These are phyloP conservation scores for Cephalopterus ornatus DNA, from an alignment of 2,113 vertebrate species.

Conservation along the genomic window DNA sequence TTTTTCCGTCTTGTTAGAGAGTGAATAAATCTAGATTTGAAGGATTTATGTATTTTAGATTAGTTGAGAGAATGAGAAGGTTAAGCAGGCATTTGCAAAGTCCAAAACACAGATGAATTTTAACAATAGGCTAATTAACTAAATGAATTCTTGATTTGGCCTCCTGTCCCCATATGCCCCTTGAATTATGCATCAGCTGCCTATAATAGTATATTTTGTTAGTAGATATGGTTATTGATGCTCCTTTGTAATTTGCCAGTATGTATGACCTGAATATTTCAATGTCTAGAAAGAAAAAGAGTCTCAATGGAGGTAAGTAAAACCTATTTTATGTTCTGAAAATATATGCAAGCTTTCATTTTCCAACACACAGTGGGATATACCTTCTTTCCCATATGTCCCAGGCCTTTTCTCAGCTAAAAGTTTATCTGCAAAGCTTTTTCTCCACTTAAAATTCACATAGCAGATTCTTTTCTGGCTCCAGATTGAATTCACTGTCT, in stretches of 20 bases:
- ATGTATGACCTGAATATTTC: rapidly evolving
- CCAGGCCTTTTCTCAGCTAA: not conserved
- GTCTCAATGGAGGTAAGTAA: not conserved
- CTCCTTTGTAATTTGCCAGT: not conserved
- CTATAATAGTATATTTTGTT: not conserved
- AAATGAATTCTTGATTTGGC: not conserved
- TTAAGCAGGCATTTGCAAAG: not conserved
- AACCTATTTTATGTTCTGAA: not conserved
- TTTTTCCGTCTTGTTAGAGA: not conserved
- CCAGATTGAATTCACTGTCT: not conserved
- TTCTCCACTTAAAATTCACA: not conserved
- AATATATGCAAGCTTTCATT: not conserved
- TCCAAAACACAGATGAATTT: not conserved
- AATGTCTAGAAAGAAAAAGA: not conserved
- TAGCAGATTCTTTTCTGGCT: not conserved
- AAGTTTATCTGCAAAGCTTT: not conserved
- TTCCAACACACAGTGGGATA: not conserved
- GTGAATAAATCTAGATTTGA: not conserved
- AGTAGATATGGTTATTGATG: not conserved
- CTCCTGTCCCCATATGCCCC: not conserved
- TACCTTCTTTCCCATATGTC: not conserved
- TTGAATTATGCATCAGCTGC: not conserved
- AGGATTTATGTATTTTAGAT: not conserved
- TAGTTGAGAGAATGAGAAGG: not conserved
- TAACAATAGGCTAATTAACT: not conserved